These are phyloP conservation scores for Caranx melampygus DNA, from an alignment of 2,113 vertebrate genomes.

Conservation along the genomic window DNA sequence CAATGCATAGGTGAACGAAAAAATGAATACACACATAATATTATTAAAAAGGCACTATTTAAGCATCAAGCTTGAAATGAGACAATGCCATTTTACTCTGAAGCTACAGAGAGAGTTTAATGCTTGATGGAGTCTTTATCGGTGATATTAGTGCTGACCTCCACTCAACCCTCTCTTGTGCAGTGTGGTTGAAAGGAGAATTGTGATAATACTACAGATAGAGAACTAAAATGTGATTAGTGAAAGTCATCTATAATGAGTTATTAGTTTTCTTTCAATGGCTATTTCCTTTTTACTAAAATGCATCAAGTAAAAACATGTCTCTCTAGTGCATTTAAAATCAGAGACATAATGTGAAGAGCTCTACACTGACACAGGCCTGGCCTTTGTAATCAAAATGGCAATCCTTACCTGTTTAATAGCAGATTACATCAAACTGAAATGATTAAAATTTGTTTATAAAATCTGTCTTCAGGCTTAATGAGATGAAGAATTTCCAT, in stretches of 20 bases:
- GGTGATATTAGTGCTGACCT: not conserved
- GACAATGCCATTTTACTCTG: not conserved
- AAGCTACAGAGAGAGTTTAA: not conserved
- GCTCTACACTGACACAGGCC: not conserved
- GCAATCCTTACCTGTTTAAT: not conserved
- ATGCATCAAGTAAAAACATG: not conserved
- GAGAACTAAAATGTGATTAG: not conserved
- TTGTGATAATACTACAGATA: not conserved
- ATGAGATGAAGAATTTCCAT: not conserved
- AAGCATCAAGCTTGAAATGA: constrained; percentile 8
- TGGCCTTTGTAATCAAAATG: constrained; percentile 9
- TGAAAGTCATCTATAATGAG: not conserved
- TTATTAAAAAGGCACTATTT: constrained; percentile 14
- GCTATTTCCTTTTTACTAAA: not conserved
- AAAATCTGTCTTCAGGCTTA: not conserved
- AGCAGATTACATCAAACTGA: not conserved
- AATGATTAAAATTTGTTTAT: constrained; percentile 1
- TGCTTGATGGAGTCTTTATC: not conserved
- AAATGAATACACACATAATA: not conserved
- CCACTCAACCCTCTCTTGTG: too few species aligned
- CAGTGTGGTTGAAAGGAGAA: constrained; percentile 1
- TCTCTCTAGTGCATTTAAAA: not conserved
- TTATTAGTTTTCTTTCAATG: not conserved
- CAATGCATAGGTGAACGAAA: not conserved
- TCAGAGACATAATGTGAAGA: not conserved